Base-by-base conservation (phyloP, 1,140 invertebrate genomes). In the Pachypsylla venusta region DNA sequence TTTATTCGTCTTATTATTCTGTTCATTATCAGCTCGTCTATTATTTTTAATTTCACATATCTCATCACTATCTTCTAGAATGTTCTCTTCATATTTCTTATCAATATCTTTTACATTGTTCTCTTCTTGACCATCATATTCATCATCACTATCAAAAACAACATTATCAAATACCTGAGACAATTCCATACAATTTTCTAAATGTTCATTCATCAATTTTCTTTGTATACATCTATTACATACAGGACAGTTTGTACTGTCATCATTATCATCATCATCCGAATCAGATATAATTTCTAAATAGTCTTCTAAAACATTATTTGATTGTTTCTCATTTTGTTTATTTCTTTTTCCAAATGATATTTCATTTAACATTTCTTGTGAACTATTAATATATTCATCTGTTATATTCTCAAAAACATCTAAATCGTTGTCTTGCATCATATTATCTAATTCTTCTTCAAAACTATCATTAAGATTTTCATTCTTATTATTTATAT, bases 241-340 rank as follows among this genome's bases (percentile, higher is more conserved):
- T 53, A 79, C 67, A 12, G 77, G 76, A 70, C 80, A 81, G 53
- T 70, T 68, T 26, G 72, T 70, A 2, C 54, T 26, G 56, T 64
- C 63, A 27, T 63, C 56, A 58, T 68, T 67, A 54, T 72, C 70
- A 13, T 69, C 68, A 14, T 67, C 24, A n/a, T 70, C 71, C 1
- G 71, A 65, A 55, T 58, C n/a, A n/a, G n/a, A n/a, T n/a, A n/a
- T n/a, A n/a, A n/a, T n/a, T 5, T 54, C 53, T 27, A 24, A 10
- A 16, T 48, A 1, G 24, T 7, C 22, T 13, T 58, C 30, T 7
- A 26, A 14, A 57, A 28, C 24, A 10, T 61, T 26, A 16, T 55
- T 56, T 14, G 35, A 14, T 27, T 35, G 24, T n/a, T 24, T 26
- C 3, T 60, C 57, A n/a, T 30, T 14, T 59, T 40, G 54, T 20